phyloP scores from a whole-genome alignment of 2,113 vertebrate genomes.

The Casuarius casuarius region DNA sequence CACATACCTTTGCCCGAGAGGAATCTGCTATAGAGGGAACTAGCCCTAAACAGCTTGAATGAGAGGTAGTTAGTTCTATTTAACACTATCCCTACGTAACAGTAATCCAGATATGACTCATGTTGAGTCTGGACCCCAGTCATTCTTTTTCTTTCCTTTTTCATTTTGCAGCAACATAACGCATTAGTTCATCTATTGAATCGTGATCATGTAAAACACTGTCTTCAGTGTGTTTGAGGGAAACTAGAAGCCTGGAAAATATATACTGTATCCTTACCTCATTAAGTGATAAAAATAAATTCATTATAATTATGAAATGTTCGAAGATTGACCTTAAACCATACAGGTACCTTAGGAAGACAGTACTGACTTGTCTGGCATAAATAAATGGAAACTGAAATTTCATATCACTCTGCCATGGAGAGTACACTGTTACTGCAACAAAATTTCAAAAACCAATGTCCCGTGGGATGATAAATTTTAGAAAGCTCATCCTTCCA shows the following conservation, averaged over 20 bases:
- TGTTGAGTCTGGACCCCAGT: neutral
- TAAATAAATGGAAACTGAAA: neutral
- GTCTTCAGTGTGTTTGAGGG: neutral
- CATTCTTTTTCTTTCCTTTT: neutral
- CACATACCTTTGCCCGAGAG: neutral
- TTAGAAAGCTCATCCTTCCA: neutral
- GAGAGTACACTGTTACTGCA: neutral
- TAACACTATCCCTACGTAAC: neutral
- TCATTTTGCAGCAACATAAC: neutral
- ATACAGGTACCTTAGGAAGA: neutral
- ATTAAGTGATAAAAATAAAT: neutral
- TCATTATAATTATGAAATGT: neutral
- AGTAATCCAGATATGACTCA: neutral
- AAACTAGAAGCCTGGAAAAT: neutral
- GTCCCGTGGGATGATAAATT: neutral
- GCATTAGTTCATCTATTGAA: neutral
- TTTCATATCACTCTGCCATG: neutral
- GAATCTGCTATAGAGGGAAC: neutral
- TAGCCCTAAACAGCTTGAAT: neutral
- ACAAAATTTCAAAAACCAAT: neutral
- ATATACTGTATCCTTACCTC: neutral
- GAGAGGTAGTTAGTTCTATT: neutral
- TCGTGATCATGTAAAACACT: neutral
- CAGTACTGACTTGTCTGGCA: neutral
- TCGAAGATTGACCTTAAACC: neutral